These are phyloP conservation scores for Lagopus leucura DNA, from an alignment of 2,113 vertebrate genomes.

Conservation along the genomic window DNA sequence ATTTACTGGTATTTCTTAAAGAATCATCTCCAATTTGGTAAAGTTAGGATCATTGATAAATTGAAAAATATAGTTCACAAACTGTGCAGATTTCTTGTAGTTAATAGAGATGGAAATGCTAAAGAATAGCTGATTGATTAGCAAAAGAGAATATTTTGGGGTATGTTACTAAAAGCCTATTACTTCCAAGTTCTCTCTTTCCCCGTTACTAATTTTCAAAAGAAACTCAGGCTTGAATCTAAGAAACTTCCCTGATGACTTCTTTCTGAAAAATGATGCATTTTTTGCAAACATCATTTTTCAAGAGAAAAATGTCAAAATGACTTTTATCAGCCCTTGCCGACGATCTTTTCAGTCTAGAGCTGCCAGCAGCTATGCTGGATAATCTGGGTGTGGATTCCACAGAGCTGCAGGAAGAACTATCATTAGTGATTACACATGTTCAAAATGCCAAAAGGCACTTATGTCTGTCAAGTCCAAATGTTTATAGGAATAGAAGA, in stretches of 20 bases:
- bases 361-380: accelerated
- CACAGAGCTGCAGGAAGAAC: accelerated
- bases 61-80: background rate
- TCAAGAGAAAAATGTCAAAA: background rate
- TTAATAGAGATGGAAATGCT: background rate
- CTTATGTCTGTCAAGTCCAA: background rate
- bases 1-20: background rate
- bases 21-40: background rate
- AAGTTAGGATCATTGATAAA: background rate
- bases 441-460: background rate
- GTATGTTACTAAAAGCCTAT: background rate
- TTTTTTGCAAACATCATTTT: background rate
- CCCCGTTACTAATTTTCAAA: background rate
- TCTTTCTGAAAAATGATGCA: background rate
- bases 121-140: background rate
- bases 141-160: background rate
- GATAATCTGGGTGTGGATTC: background rate
- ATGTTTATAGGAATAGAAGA: background rate
- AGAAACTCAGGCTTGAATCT: conserved; percentile 2
- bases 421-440: accelerated
- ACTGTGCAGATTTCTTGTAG: background rate
- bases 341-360: background rate
- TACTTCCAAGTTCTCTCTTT: background rate
- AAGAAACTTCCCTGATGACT: background rate
- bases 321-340: background rate